These are phyloP conservation scores for Dendrophyllia cribrosa DNA, from an alignment of 64 coral and sea anemone species.

Conservation along the genomic window DNA sequence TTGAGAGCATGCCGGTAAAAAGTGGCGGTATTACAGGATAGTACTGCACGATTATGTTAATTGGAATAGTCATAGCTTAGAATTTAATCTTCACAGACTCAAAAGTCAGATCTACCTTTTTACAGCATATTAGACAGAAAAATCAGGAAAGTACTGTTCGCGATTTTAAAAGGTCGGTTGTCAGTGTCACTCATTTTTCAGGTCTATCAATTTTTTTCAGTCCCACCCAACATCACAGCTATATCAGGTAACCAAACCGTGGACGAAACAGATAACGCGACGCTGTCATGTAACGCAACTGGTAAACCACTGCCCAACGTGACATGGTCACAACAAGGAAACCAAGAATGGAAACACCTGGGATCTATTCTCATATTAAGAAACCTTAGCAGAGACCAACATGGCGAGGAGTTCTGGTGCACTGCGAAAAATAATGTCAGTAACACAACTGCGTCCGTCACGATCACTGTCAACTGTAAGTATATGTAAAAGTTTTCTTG, in stretches of 20 bases:
- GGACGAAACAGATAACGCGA: neutral
- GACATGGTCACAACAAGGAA: conserved; percentile 1
- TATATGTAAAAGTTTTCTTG: neutral
- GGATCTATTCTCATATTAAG: neutral
- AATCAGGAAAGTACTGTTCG: no score
- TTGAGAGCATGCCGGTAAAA: no score
- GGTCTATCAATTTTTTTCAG: neutral
- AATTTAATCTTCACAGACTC: no score
- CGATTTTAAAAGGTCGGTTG: no score
- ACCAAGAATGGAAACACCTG: neutral
- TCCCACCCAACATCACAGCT: neutral
- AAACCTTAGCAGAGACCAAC: conserved; percentile 7
- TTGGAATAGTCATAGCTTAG: no score
- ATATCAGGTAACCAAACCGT: neutral
- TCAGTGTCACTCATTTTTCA: neutral
- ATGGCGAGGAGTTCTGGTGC: neutral
- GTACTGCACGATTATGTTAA: no score
- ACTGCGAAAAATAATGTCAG: neutral
- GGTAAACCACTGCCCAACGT: conserved; percentile 5
- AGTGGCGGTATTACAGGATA: no score
- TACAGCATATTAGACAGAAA: no score
- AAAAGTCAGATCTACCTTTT: no score
- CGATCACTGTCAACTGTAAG: conserved; percentile 32
- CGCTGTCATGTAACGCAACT: neutral
- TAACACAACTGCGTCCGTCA: neutral